A percentile compares a stretch with the other conserved stretches of the same genome.
Evolutionary conservation across 2,888 invertebrate species (phyloP).

Genomic region (Fragum whitleyi): DNA sequence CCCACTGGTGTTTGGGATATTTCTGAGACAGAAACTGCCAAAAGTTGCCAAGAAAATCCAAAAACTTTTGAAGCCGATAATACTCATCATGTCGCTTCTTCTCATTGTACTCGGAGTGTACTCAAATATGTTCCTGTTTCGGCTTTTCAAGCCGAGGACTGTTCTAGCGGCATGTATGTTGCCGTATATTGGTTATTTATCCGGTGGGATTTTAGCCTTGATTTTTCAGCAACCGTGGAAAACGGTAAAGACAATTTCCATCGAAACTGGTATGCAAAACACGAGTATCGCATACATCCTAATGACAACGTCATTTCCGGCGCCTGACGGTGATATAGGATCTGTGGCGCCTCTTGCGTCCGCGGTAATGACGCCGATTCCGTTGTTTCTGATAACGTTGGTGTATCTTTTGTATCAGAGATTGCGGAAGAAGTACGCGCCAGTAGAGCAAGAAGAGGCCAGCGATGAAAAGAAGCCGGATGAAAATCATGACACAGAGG

Average conservation of each 20-base stretch:
- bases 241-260: slow-evolving; percentile 90
- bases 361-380: slow-evolving; percentile 97
- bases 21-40: slow-evolving; percentile 86
- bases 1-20: slow-evolving; percentile 88
- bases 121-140: slow-evolving; percentile 95
- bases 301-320: slow-evolving; percentile 91
- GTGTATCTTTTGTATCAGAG: slow-evolving; percentile 70
- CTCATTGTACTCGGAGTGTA: slow-evolving; percentile 94
- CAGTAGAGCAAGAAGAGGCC: slow-evolving; percentile 7
- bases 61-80: slow-evolving; percentile 92
- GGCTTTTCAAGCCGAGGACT: slow-evolving; percentile 89
- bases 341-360: slow-evolving; percentile 87
- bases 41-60: slow-evolving; percentile 87
- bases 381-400: slow-evolving; percentile 87
- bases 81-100: slow-evolving; percentile 91
- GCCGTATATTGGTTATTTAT: slow-evolving; percentile 82
- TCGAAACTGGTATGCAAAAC: slow-evolving; percentile 95
- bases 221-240: slow-evolving; percentile 75
- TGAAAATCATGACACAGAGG: background rate
- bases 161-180: slow-evolving; percentile 79
- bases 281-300: slow-evolving; percentile 96
- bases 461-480: background rate
- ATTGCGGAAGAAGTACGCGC: slow-evolving; percentile 50
- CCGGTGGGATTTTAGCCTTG: slow-evolving; percentile 76
- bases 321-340: slow-evolving; percentile 95